Evolutionary conservation across 1,140 invertebrate species (phyloP).

Genomic region (Drosophila rhopaloa): DNA sequence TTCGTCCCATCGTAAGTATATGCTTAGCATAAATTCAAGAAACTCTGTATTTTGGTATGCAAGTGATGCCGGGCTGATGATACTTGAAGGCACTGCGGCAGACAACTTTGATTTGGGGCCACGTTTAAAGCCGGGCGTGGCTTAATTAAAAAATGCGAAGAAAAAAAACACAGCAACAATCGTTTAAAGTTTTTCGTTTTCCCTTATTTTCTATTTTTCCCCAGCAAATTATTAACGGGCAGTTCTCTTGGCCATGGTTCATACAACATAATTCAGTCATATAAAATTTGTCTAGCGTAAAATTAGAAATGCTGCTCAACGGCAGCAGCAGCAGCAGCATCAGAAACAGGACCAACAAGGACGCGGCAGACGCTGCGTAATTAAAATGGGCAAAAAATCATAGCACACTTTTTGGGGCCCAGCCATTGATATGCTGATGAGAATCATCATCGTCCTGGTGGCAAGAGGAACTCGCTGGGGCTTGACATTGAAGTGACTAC

Average conservation of each 20-base stretch:
- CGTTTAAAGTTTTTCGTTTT: constrained; percentile 32
- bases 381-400: constrained; percentile 72
- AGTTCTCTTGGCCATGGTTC: constrained; percentile 60
- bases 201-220: constrained; percentile 34
- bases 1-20: constrained; percentile 48
- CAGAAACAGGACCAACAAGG: constrained; percentile 20
- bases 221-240: constrained; percentile 62
- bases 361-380: constrained; percentile 63
- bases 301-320: constrained; percentile 76
- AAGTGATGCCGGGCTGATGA: constrained; percentile 49
- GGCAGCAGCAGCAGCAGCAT: constrained; percentile 33
- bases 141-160: constrained; percentile 64
- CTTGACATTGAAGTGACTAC: constrained; percentile 78
- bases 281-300: constrained; percentile 81
- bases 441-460: constrained; percentile 10
- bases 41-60: constrained; percentile 54
- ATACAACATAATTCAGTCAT: constrained; percentile 82
- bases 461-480: constrained; percentile 40
- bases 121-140: constrained; percentile 52
- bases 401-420: constrained; percentile 48
- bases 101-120: constrained; percentile 71
- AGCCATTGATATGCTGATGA: constrained; percentile 80
- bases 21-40: constrained; percentile 76
- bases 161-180: constrained; percentile 14
- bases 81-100: constrained; percentile 45